Conservation (phyloP, 2,113 vertebrate species). For the Orthonyx spaldingii region DNA sequence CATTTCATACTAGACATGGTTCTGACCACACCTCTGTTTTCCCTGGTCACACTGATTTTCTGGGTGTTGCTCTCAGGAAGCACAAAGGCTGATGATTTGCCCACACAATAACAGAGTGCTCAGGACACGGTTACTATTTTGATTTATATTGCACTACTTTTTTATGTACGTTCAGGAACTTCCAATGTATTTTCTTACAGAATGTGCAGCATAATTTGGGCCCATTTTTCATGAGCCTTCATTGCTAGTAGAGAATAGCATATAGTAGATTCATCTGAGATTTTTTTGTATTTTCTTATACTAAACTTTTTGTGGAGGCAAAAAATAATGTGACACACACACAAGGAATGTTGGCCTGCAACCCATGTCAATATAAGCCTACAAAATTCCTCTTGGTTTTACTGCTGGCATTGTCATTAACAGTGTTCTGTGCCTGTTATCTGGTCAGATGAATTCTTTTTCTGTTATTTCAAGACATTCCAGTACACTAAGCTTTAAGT, state of each 20-base stretch:
- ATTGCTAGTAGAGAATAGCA: neutral
- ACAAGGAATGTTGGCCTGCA: constrained; percentile 14
- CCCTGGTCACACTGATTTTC: neutral
- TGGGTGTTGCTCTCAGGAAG: neutral
- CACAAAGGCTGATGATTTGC: neutral
- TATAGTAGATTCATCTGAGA: neutral
- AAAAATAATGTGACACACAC: constrained; percentile 12
- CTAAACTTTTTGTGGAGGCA: neutral
- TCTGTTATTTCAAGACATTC: constrained; percentile 31
- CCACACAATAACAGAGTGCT: neutral
- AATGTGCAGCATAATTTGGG: neutral
- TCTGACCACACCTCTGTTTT: constrained; percentile 25
- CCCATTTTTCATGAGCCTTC: neutral
- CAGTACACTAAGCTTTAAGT: neutral
- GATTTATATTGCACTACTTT: neutral
- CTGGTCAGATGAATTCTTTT: constrained; percentile 9
- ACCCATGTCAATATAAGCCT: neutral
- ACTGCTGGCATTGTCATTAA: neutral
- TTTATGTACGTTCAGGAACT: neutral
- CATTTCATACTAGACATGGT: neutral
- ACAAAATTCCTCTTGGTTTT: constrained; percentile 23
- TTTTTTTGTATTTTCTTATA: constrained; percentile 14
- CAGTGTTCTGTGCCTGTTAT: neutral
- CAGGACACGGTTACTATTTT: neutral
- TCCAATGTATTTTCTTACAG: neutral